Evolutionary conservation across 2,113 vertebrate genomes (phyloP).

Genomic region (Trematocara nigrifrons): DNA sequence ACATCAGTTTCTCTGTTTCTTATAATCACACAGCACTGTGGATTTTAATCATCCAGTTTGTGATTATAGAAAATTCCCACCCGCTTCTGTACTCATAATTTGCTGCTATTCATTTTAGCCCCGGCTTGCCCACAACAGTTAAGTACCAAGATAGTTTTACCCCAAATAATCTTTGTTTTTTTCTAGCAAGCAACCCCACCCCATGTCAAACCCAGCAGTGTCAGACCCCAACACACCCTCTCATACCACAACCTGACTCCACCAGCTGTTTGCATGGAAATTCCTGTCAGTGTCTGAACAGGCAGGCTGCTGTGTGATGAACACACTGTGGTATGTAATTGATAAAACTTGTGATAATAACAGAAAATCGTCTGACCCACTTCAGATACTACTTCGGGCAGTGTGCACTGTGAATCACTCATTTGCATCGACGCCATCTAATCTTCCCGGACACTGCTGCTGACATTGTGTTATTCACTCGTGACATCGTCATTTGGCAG

Average conservation of each 20-base stretch:
- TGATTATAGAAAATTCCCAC: not conserved
- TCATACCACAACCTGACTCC: not conserved
- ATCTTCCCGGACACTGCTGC: constrained; percentile 2
- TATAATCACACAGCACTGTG: not conserved
- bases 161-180: not conserved
- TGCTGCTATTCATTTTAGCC: not conserved
- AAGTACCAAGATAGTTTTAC: not conserved
- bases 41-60: not conserved
- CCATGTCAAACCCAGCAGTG: not conserved
- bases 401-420: not conserved
- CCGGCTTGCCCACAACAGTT: not conserved
- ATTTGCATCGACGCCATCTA: not conserved
- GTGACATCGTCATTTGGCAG: not conserved
- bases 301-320: constrained; percentile 6
- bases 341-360: not conserved
- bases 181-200: not conserved
- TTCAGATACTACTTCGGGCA: not conserved
- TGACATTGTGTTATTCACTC: not conserved
- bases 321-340: not conserved
- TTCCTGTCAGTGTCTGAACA: not conserved
- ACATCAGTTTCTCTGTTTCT: not conserved
- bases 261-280: constrained; percentile 24
- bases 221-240: not conserved
- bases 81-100: not conserved
- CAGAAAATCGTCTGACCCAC: not conserved